phyloP scores from a whole-genome alignment of 2,888 invertebrate species.

The Zygogramma bicolorata region DNA sequence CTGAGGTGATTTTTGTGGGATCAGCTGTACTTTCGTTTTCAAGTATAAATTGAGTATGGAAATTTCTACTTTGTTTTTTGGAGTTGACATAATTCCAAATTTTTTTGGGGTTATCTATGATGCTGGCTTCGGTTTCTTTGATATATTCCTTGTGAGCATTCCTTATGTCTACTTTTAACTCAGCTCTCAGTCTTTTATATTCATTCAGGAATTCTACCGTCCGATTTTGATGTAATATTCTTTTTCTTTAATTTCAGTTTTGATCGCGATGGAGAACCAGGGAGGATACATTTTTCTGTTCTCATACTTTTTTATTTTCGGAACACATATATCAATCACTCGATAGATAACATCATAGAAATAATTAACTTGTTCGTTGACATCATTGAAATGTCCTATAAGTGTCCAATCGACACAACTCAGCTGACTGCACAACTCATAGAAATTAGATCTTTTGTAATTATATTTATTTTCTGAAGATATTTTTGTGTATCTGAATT shows the following conservation, averaged over 20 bases:
- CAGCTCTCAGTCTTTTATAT: neutral
- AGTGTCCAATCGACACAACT: neutral
- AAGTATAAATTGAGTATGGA: neutral
- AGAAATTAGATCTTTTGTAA: neutral
- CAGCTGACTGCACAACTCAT: neutral
- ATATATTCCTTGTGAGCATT: neutral
- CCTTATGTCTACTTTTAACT: neutral
- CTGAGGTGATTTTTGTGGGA: neutral
- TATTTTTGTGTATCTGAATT: neutral
- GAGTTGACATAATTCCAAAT: neutral
- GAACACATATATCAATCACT: too few relatives aligned
- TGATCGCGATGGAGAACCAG: neutral
- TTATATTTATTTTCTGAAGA: neutral
- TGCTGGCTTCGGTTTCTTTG: neutral
- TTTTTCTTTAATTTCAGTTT: neutral
- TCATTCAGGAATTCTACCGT: too few relatives aligned
- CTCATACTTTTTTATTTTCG: too few relatives aligned
- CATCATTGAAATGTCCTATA: neutral
- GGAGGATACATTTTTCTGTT: neutral
- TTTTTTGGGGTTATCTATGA: neutral
- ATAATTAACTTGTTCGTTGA: constrained; percentile 3
- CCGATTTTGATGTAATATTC: neutral
- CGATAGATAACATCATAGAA: neutral
- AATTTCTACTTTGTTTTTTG: too few relatives aligned
- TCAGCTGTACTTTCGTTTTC: neutral